Base-by-base conservation (phyloP, 2,797 vertebrate genomes). In the Pipistrellus nathusii region DNA sequence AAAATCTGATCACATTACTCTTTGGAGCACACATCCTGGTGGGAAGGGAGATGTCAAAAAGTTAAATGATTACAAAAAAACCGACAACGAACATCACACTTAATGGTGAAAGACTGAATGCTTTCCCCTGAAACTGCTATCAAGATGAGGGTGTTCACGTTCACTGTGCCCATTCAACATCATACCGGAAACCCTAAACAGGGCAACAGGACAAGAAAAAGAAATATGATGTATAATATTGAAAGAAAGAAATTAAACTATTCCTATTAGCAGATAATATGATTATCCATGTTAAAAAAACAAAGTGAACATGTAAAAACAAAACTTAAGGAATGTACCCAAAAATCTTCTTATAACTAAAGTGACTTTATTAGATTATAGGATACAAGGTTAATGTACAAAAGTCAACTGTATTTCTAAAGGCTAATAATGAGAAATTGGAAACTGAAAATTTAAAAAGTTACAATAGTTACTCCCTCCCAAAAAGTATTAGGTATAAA, bases 391-490 rank as follows among this genome's bases (percentile, higher is more conserved):
- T 46, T 38, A 86, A 85, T 12, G 44, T n/a, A 93, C 32, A 94
- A 85, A 85, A 89, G 69, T 78, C 53, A 88, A 83, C 38, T 91
- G 9, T 82, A 64, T 90, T 94, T 86, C 30, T 82, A n/a, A 62
- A 88, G 69, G 69, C 12, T 20, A 68, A 44, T 44, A 81, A 81
- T 71, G 44, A 95, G 86, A 41, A 85, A 78, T 5, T 92, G 6
- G 17, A 71, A 85, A 85, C 64, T 20, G 55, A 85, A 85, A 53
- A 92, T 85, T 91, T 32, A 53, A 69, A 88, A 91, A 87, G 91
- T 53, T 53, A 69, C 0, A 53, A 41, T 66, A 64, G 44, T 51
- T 91, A 35, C 44, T 46, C 8, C 23, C 15, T 18, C 15, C 20
- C 35, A 71, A 35, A 20, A 83, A 82, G 30, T 81, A 89, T 51